Evolutionary conservation across 2,797 vertebrate species (phyloP).

Genomic region (Odontamblyopus lacepedii): DNA sequence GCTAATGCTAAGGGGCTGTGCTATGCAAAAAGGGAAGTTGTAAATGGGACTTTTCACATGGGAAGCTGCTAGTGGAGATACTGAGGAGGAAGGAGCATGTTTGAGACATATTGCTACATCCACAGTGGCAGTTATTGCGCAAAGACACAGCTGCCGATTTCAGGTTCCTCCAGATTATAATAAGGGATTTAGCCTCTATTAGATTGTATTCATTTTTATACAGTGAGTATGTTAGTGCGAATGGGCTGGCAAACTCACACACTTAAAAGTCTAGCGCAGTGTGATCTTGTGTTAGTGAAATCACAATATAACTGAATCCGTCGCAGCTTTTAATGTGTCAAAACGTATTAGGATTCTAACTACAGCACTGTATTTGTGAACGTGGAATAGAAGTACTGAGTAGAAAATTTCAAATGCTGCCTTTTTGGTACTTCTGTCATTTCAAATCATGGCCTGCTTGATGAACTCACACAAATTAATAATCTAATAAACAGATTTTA

Average conservation of each 20-base stretch:
- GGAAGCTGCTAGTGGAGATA: slow-evolving; percentile 50
- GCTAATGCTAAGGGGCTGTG: neutral
- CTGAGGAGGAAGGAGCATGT: slow-evolving; percentile 62
- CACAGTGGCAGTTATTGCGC: slow-evolving; percentile 75
- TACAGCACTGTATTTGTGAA: neutral
- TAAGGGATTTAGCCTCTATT: neutral
- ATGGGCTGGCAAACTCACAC: neutral
- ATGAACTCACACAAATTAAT: neutral
- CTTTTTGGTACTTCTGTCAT: neutral
- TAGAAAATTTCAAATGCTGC: neutral
- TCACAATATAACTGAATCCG: neutral
- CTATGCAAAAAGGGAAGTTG: slow-evolving; percentile 34
- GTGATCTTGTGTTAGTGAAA: neutral
- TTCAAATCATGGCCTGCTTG: neutral
- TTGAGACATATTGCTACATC: slow-evolving; percentile 71
- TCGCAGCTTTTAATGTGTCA: neutral
- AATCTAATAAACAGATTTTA: neutral
- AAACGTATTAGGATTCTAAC: neutral
- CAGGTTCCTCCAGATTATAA: slow-evolving; percentile 45
- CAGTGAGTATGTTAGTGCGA: neutral
- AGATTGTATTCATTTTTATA: neutral
- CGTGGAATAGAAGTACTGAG: neutral
- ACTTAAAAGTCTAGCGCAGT: neutral
- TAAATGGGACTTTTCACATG: slow-evolving; percentile 34
- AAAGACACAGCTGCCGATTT: slow-evolving; percentile 73